phyloP scores from a whole-genome alignment of 2,888 invertebrate genomes.

The Ditula angustiorana region DNA sequence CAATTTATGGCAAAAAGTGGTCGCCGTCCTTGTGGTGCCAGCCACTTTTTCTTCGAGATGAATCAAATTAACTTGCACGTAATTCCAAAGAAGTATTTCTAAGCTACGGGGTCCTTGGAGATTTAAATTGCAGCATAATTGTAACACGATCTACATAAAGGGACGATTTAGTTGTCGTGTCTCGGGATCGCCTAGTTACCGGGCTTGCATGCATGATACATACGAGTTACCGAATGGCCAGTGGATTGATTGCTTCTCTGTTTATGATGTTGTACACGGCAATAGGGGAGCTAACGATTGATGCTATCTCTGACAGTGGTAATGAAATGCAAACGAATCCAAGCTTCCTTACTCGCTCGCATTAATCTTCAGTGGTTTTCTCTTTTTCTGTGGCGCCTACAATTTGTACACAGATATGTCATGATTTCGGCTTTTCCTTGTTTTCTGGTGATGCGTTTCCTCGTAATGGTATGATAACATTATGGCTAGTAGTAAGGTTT shows the following conservation, averaged over 20 bases:
- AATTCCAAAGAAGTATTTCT: neutral
- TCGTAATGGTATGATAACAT: constrained; percentile 42
- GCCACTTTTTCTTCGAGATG: constrained; percentile 12
- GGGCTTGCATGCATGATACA: constrained; percentile 5
- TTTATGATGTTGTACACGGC: constrained; percentile 35
- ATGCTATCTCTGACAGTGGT: constrained; percentile 49
- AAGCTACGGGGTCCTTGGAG: neutral
- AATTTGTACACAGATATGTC: constrained; percentile 72
- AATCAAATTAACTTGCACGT: constrained; percentile 24
- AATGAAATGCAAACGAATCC: constrained; percentile 75
- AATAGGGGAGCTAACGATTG: constrained; percentile 38
- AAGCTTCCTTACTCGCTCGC: constrained; percentile 59
- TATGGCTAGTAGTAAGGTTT: constrained; percentile 32
- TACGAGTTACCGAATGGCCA: constrained; percentile 26
- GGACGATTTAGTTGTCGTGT: neutral
- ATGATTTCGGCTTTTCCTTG: constrained; percentile 59
- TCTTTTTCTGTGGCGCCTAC: constrained; percentile 70
- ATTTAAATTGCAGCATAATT: neutral
- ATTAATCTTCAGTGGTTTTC: constrained; percentile 73
- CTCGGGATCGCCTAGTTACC: constrained; percentile 3
- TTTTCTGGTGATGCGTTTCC: constrained; percentile 34
- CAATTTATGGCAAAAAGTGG: constrained; percentile 29
- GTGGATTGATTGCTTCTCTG: constrained; percentile 35
- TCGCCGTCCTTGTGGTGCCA: constrained; percentile 9
- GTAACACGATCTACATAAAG: constrained; percentile 1